Conservation (phyloP, 2,888 invertebrate species). For the Candidula unifasciata region DNA sequence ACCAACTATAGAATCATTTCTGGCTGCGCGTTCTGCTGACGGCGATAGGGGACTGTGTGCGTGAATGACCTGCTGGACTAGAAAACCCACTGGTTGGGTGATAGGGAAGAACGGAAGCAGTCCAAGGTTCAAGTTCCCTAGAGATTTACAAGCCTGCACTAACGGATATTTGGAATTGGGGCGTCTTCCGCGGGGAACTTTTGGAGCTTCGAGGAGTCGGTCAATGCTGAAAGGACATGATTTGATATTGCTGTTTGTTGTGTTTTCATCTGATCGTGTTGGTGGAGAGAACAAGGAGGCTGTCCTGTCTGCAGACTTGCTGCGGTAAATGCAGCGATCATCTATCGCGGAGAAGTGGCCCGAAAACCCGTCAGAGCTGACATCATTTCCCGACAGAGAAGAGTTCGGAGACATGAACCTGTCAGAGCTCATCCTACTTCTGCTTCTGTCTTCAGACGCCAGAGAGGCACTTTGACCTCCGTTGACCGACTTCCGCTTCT, state of each 20-base stretch:
- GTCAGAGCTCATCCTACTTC: conserved; percentile 28
- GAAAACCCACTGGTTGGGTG: conserved; percentile 79
- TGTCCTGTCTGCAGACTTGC: not conserved
- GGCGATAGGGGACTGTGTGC: not conserved
- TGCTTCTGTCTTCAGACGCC: conserved; percentile 23
- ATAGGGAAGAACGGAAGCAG: conserved; percentile 79
- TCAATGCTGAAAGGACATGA: conserved; percentile 79
- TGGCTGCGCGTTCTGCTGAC: not conserved
- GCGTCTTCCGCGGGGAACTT: conserved; percentile 79
- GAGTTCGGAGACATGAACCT: conserved; percentile 46
- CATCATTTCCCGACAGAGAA: conserved; percentile 45
- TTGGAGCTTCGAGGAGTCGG: conserved; percentile 78
- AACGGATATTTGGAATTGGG: conserved; percentile 80
- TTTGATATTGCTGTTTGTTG: conserved; percentile 22
- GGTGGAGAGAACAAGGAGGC: not conserved
- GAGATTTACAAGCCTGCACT: conserved; percentile 79
- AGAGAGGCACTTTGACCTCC: conserved; percentile 32
- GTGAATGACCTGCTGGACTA: conserved; percentile 67
- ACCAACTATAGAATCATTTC: no score
- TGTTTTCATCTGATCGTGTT: conserved; percentile 26
- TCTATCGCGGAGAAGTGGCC: conserved; percentile 44
- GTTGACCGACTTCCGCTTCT: conserved; percentile 55
- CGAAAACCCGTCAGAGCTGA: conserved; percentile 48
- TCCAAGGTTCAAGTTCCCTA: conserved; percentile 75
- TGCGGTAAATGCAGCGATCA: conserved; percentile 29